phyloP scores from a whole-genome alignment of 1,140 invertebrate genomes.

The Littorina saxatilis region DNA sequence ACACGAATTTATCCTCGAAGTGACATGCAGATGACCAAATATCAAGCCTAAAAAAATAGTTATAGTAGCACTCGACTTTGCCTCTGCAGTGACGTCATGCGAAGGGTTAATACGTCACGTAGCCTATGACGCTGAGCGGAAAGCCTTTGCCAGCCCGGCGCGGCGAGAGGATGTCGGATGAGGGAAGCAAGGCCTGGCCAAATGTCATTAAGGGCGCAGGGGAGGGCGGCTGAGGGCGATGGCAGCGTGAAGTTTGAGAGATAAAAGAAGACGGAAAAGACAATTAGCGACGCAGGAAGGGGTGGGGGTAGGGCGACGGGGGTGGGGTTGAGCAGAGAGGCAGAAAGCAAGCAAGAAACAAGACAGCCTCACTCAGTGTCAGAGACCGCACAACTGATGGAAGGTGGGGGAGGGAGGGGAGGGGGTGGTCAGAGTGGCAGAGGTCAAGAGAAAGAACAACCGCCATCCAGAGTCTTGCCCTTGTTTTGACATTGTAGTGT shows the following conservation, averaged over 20 bases:
- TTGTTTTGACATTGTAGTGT: no score
- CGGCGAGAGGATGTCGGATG: neutral
- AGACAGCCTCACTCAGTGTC: no score
- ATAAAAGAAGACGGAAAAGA: slow-evolving; percentile 26
- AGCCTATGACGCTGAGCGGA: neutral
- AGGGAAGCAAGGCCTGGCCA: neutral
- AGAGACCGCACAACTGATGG: no score
- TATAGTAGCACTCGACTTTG: neutral
- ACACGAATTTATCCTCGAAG: no score
- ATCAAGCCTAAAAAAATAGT: no score
- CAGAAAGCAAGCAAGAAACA: no score
- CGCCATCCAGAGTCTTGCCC: no score
- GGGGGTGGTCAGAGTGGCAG: no score
- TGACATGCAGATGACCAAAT: no score
- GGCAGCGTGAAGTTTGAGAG: slow-evolving; percentile 23
- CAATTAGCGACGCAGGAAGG: slow-evolving; percentile 27
- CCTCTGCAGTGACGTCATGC: slow-evolving; percentile 1
- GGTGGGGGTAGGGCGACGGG: neutral
- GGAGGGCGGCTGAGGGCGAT: neutral
- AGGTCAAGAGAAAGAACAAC: no score
- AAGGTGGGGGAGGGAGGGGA: no score
- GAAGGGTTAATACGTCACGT: neutral
- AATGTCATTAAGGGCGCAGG: slow-evolving; percentile 9
- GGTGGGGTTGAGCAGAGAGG: neutral
- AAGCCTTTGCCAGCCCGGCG: slow-evolving; percentile 2